phyloP scores from a whole-genome alignment of 2,113 vertebrate genomes.

The Varanus komodoensis region DNA sequence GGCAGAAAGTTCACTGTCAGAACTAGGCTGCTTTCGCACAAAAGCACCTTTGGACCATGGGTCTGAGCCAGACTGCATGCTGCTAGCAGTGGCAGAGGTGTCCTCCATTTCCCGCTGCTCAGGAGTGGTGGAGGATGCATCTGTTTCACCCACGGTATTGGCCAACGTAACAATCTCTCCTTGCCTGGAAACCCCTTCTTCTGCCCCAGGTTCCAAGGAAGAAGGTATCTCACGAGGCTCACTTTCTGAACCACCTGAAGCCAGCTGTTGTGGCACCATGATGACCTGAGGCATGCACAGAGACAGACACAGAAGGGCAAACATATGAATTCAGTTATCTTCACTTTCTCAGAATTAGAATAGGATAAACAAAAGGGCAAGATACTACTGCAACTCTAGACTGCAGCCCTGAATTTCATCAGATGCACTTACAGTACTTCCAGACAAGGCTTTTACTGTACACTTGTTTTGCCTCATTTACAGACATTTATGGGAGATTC shows the following conservation, averaged over 20 bases:
- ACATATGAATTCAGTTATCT: background rate
- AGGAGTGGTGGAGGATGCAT: slow-evolving; percentile 52
- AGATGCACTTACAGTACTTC: background rate
- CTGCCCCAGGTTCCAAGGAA: slow-evolving; percentile 29
- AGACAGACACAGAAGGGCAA: slow-evolving; percentile 9
- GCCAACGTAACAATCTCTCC: slow-evolving; percentile 47
- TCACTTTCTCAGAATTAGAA: background rate
- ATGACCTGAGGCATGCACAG: slow-evolving; percentile 79
- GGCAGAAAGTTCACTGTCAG: slow-evolving; percentile 64
- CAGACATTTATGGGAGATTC: background rate
- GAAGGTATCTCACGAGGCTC: slow-evolving; percentile 15
- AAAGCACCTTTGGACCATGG: slow-evolving; percentile 30
- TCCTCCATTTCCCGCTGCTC: slow-evolving; percentile 61
- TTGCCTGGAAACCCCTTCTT: slow-evolving; percentile 50
- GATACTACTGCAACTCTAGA: background rate
- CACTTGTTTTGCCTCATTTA: background rate
- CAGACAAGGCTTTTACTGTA: background rate
- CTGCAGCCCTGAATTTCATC: background rate
- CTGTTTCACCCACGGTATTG: slow-evolving; percentile 54
- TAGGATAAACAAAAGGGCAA: background rate
- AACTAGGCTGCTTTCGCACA: slow-evolving; percentile 57
- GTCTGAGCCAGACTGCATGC: slow-evolving; percentile 47
- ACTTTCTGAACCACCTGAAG: slow-evolving; percentile 39
- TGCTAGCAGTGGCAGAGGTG: slow-evolving; percentile 48
- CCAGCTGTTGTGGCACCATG: slow-evolving; percentile 77